Evolutionary conservation across 2,888 invertebrate species (phyloP), one percentile per base, ranked within the genome.

Genomic region (Sminthurides aquaticus): DNA sequence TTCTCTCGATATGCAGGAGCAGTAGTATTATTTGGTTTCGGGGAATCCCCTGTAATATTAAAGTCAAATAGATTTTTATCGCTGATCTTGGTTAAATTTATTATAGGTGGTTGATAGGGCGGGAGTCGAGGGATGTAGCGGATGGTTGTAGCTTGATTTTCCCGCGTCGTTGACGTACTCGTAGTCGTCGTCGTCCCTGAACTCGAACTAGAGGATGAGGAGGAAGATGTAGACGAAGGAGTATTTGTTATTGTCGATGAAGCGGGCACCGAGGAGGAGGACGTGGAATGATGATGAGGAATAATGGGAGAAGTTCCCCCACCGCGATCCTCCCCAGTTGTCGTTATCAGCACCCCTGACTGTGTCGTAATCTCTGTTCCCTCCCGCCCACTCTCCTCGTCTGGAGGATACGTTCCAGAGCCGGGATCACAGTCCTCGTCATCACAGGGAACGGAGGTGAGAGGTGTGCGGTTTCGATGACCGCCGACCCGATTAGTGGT

Each of bases 331-430:
- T 69, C 71, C 25, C 63, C 60, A 5, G 64, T 57, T 34, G 43
- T 62, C 49, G 55, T 69, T 49, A 64, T 62, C 65, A 71, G 62
- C 55, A 71, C 72, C 34, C 68, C 71, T 49, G 67, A 69, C 55
- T 66, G 67, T 52, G 72, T 75, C 34, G 71, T 70, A 34, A 67
- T 65, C 24, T 68, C 71, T 8, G 43, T 8, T 22, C 79, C 78
- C 67, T 86, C 87, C 74, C 89, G 89, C 2, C 88, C 87, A 66
- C 85, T 83, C 75, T 87, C 86, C 15, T 52, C 52, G 8, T 8
- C 15, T 15, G 52, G 15, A 20, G 52, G 52, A 8, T 5, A 54
- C n/a, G 18, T 48, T 25, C 64, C 64, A 8, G 60, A 60, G 22
- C 64, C 64, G 52, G 52, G 52, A 65, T 86, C 84, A 75, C 90